A percentile compares a stretch with the other conserved stretches of the same genome.
Conservation (phyloP, 2,113 vertebrate genomes). For the Paedocypris sp. region DNA sequence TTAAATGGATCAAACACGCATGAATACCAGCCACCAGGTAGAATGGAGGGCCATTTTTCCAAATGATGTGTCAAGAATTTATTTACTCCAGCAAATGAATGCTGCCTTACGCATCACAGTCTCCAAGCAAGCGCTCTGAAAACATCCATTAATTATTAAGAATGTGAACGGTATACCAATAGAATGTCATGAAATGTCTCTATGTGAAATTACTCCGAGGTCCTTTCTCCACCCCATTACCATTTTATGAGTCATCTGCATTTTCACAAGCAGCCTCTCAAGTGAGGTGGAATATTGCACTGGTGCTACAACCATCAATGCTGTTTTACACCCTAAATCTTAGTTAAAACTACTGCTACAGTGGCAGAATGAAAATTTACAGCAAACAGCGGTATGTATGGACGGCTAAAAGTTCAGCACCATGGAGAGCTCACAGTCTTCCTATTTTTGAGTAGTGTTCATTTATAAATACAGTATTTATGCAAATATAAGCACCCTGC, state of each 20-base stretch:
- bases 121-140: background rate
- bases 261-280: background rate
- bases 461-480: no score
- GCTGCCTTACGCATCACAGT: background rate
- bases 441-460: background rate
- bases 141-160: background rate
- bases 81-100: constrained; percentile 1
- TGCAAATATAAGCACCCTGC: no score
- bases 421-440: background rate
- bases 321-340: no score
- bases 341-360: no score
- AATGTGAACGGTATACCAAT: background rate
- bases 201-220: background rate
- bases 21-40: background rate
- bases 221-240: background rate
- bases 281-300: background rate
- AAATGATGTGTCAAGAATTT: constrained; percentile 2
- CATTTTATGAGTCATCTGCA: background rate
- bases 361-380: no score
- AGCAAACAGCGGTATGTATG: no score
- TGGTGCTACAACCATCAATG: background rate
- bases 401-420: background rate
- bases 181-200: background rate
- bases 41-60: background rate
- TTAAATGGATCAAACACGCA: constrained; percentile 1